Evolutionary conservation across 2,113 vertebrate species (phyloP), one percentile per base, ranked within the genome.

Genomic region (Zeus faber): DNA sequence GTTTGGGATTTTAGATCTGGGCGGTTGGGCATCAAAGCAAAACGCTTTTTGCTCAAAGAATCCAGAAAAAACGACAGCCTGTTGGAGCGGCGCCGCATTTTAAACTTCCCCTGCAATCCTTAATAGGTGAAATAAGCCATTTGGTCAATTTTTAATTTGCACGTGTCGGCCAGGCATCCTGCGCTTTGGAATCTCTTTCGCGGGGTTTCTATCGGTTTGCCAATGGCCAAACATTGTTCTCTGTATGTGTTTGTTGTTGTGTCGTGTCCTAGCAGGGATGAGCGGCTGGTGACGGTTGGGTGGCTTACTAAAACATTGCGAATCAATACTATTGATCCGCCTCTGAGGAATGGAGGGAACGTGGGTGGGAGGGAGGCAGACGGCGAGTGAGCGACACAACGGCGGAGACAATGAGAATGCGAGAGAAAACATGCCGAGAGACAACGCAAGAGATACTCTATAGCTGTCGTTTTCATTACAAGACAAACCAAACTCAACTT

Each of bases 251-350:
- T 74, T 79, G 59, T 17, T 24, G 24, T 26, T 49, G 20, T 74
- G 77, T 78, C 65, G 65, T 76, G 74, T 52, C 50, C 55, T 62
- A 59, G 53, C 62, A 55, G 57, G 58, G 67, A 76, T 59, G 75
- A 61, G 69, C n/a, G n/a, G n/a, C n/a, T 45, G 17, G 54, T 27
- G 62, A 76, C 45, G 67, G 45, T 62, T 65, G 70, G 69, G 54
- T 58, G 79, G 74, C 62, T 72, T 64, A 54, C 68, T 75, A 77
- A 87, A 81, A 83, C 57, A 73, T 67, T 59, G 49, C 24, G 41
- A 58, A 86, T 89, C 85, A 65, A 88, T 85, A 70, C 14, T 65
- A 84, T 82, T 67, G 80, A 89, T 81, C 65, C 49, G 51, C 71
- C 69, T 69, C 62, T 13, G 45, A 54, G 50, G 49, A 53, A 72